Percentiles rank a stretch among this genome's conserved stretches.
Evolutionary conservation across 2,888 invertebrate genomes (phyloP).

Genomic region (Thalpophila matura): DNA sequence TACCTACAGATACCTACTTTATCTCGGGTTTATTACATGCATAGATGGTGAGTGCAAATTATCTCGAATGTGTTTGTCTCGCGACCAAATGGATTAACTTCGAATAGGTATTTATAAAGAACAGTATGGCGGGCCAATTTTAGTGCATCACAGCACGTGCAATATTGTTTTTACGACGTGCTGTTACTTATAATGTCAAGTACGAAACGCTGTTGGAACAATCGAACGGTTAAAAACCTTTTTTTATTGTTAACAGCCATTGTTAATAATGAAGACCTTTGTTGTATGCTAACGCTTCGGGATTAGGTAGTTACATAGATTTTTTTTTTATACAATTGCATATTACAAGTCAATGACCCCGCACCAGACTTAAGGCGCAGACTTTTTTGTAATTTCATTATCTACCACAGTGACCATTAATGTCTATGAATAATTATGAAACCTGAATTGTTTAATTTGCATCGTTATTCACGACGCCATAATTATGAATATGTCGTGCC

Average conservation of each 20-base stretch:
- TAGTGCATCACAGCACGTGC: constrained; percentile 66
- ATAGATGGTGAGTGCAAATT: constrained; percentile 36
- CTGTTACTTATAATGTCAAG: constrained; percentile 70
- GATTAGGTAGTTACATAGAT: constrained; percentile 68
- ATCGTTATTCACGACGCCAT: constrained; percentile 21
- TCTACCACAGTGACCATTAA: constrained; percentile 48
- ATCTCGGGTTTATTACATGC: constrained; percentile 46
- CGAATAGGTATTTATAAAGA: constrained; percentile 33
- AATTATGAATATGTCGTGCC: constrained; percentile 35
- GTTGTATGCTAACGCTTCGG: constrained; percentile 65
- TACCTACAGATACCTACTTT: constrained; percentile 24
- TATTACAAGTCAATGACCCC: constrained; percentile 61
- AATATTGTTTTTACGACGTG: constrained; percentile 64
- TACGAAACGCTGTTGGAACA: constrained; percentile 69
- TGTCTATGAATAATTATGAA: constrained; percentile 53
- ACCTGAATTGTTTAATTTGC: constrained; percentile 50
- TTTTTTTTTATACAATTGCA: constrained; percentile 73
- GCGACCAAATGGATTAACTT: constrained; percentile 44
- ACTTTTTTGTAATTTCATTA: constrained; percentile 57
- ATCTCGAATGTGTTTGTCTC: constrained; percentile 49
- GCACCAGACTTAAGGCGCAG: constrained; percentile 39
- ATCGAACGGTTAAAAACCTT: constrained; percentile 71
- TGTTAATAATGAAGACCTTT: constrained; percentile 71
- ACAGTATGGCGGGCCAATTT: constrained; percentile 56
- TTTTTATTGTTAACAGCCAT: constrained; percentile 73